Evolutionary conservation across 1,140 invertebrate species (phyloP).

Genomic region (Drosophila lacertosa): DNA sequence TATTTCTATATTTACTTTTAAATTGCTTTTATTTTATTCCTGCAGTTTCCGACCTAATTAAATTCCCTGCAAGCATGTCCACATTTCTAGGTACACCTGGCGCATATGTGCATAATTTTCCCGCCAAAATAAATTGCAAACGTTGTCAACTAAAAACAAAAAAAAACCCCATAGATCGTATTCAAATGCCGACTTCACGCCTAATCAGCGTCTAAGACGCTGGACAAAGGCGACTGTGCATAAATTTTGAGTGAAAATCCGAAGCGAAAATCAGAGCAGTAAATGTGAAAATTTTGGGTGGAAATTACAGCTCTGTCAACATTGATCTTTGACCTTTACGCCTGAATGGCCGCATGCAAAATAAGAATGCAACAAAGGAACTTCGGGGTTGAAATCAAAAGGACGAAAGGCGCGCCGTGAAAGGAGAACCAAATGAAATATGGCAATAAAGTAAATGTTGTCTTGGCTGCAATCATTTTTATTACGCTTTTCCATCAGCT

Average conservation of each 20-base stretch:
- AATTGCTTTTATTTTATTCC: background rate
- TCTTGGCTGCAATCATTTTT: conserved; percentile 38
- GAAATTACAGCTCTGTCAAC: conserved; percentile 58
- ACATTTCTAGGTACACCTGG: conserved; percentile 11
- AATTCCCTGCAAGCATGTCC: background rate
- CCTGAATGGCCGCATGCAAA: conserved; percentile 76
- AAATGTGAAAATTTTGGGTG: conserved; percentile 47
- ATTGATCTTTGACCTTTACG: conserved; percentile 80
- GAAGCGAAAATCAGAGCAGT: conserved; percentile 64
- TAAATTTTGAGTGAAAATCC: conserved; percentile 53
- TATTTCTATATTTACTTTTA: background rate
- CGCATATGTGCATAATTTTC: conserved; percentile 22
- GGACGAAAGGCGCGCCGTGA: conserved; percentile 56
- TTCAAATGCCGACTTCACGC: conserved; percentile 77
- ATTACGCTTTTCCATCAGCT: conserved; percentile 69
- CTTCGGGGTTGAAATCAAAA: conserved; percentile 61
- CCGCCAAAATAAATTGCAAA: conserved; percentile 56
- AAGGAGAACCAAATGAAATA: conserved; percentile 29
- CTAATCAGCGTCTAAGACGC: conserved; percentile 69
- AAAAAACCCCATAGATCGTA: conserved; percentile 41
- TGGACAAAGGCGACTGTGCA: conserved; percentile 63
- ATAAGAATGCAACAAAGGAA: conserved; percentile 63
- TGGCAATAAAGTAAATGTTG: conserved; percentile 25
- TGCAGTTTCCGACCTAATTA: background rate
- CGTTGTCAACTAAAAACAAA: conserved; percentile 31